phyloP scores from a whole-genome alignment of 2,888 invertebrate genomes.

The Xiphydria camelus region DNA sequence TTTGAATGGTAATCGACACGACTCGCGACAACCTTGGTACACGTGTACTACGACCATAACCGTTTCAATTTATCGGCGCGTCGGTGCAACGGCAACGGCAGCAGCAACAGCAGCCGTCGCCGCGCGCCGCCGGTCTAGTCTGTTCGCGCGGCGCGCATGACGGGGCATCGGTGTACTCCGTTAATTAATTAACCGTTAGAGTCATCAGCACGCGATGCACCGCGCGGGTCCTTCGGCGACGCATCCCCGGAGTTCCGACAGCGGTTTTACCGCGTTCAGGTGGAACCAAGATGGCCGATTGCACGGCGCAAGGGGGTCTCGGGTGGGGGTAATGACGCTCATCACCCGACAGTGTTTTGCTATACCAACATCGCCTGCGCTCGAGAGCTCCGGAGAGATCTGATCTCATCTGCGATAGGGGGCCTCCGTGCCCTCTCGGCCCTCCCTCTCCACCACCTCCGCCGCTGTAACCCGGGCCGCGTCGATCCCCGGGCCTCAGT shows the following conservation, averaged over 20 bases:
- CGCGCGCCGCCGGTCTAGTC: too few species aligned
- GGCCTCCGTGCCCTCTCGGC: constrained; percentile 36
- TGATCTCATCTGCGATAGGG: constrained; percentile 52
- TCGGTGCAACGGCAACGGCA: too few species aligned
- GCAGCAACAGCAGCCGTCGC: too few species aligned
- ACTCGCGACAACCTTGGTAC: too few species aligned
- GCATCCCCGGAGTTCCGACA: constrained; percentile 17
- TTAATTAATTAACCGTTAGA: constrained; percentile 55
- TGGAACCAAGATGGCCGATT: constrained; percentile 55
- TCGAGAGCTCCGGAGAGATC: constrained; percentile 36
- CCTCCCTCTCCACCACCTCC: constrained; percentile 21
- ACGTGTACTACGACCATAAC: too few species aligned
- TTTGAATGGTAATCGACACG: too few species aligned
- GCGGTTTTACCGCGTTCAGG: constrained; percentile 33
- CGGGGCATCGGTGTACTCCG: constrained; percentile 35
- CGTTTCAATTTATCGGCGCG: too few species aligned
- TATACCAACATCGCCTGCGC: constrained; percentile 51
- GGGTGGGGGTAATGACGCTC: constrained; percentile 57
- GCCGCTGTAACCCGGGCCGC: too few species aligned
- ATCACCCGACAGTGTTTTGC: constrained; percentile 57
- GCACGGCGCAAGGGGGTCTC: constrained; percentile 38
- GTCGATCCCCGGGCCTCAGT: too few species aligned
- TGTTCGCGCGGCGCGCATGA: constrained; percentile 23
- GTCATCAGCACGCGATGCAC: constrained; percentile 49
- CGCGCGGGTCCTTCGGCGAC: constrained; percentile 14